A percentile compares a stretch with the other conserved stretches of the same genome.
These are phyloP conservation scores for Bombyx huttoni DNA, from an alignment of 2,888 invertebrate species.

Conservation along the genomic window DNA sequence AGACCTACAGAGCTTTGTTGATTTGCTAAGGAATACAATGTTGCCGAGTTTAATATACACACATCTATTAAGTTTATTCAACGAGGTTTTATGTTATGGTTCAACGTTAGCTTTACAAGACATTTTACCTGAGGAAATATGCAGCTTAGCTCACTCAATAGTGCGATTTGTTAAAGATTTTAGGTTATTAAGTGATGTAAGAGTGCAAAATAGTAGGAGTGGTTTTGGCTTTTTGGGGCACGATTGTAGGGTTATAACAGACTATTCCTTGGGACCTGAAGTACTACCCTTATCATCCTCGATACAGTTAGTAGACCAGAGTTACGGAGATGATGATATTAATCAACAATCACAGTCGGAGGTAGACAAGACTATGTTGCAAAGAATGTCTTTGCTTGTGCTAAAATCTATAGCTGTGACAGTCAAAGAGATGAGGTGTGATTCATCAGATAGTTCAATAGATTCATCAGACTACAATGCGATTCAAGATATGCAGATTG, in stretches of 20 bases:
- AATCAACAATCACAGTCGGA: constrained; percentile 59
- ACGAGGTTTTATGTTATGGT: constrained; percentile 92
- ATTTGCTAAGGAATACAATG: constrained; percentile 76
- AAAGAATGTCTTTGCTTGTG: constrained; percentile 89
- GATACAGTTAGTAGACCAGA: constrained; percentile 57
- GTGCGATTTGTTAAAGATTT: constrained; percentile 90
- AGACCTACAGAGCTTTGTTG: constrained; percentile 85
- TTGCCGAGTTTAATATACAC: constrained; percentile 89
- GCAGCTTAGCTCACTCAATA: constrained; percentile 86
- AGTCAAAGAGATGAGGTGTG: constrained; percentile 90
- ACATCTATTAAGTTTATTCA: constrained; percentile 87
- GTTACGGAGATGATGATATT: constrained; percentile 56
- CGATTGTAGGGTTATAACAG: constrained; percentile 46
- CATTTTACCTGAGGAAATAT: constrained; percentile 89
- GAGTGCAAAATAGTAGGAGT: constrained; percentile 52
- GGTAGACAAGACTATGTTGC: constrained; percentile 84
- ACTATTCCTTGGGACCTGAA: constrained; percentile 49
- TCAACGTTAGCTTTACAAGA: constrained; percentile 92
- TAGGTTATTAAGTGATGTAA: constrained; percentile 76
- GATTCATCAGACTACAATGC: constrained; percentile 89
- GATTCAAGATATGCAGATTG: constrained; percentile 90
- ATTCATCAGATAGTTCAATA: constrained; percentile 87
- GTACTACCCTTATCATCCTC: constrained; percentile 42
- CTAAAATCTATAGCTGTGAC: constrained; percentile 91
- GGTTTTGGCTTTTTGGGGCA: constrained; percentile 61